Evolutionary conservation across 2,113 vertebrate genomes (phyloP).

Genomic region (Plecturocebus donacophilus): DNA sequence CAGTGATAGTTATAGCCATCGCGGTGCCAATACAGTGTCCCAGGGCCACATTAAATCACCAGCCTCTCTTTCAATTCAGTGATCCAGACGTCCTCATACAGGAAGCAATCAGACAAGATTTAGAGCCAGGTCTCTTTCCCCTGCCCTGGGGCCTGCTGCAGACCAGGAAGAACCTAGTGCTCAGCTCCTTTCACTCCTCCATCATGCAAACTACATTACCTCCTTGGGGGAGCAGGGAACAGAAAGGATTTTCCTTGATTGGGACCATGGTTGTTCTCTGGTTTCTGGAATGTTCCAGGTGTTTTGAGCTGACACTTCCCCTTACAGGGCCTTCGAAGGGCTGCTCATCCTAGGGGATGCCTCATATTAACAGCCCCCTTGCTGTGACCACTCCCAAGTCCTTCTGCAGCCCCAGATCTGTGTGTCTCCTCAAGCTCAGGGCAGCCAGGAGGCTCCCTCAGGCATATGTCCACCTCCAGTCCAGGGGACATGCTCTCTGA

Average conservation of each 20-base stretch:
- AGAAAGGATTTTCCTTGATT: neutral
- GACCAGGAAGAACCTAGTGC: neutral
- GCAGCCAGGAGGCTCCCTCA: neutral
- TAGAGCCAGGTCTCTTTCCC: neutral
- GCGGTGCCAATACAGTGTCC: neutral
- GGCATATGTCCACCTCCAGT: neutral
- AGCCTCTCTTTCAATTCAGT: too few species aligned
- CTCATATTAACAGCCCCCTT: neutral
- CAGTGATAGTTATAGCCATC: fast-evolving
- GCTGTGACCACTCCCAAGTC: neutral
- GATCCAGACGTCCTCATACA: too few species aligned
- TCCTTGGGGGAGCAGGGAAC: too few species aligned
- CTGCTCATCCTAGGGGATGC: neutral
- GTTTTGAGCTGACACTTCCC: neutral
- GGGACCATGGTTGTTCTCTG: neutral
- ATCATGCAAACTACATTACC: neutral
- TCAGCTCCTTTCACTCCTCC: neutral
- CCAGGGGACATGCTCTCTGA: neutral
- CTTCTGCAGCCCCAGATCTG: too few species aligned
- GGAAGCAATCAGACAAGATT: neutral
- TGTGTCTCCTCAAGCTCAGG: too few species aligned
- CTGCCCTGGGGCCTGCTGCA: neutral
- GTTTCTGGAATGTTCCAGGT: neutral
- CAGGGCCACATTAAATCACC: neutral
- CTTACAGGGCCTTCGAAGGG: neutral